Evolutionary conservation across 2,888 invertebrate species (phyloP), one percentile per base, ranked within the genome.

Genomic region (Drosophila yooni): DNA sequence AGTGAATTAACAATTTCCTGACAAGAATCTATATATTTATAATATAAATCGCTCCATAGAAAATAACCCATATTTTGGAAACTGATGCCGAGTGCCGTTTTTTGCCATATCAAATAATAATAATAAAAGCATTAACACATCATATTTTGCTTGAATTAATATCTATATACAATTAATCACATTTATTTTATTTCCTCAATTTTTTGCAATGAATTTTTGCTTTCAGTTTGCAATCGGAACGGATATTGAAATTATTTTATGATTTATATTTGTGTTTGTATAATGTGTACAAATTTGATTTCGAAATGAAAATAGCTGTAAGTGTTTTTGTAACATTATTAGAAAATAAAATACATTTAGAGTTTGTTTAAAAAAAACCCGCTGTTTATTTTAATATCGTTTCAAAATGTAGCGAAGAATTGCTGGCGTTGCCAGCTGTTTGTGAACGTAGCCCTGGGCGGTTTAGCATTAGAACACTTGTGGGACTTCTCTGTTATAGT

Each of bases 181-280:
- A 43, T 59, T 67, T 69, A 74, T 59, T 66, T 69, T 61, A 60
- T 74, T 72, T 74, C 67, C 53, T 69, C 48, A 72, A 60, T 46
- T 46, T 25, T 60, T 59, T 50, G 65, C 56, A 46, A 73, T 77
- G 70, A 70, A 83, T 74, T 79, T 59, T 76, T 71, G 88, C 80
- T 89, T 90, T 70, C 90, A 91, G 91, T 87, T 91, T 65, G 83
- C 71, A 79, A 80, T 91, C 84, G 86, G 86, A 82, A 91, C 80
- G 83, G 91, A 91, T 79, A 83, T 91, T 91, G 91, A 91, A 90
- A 88, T 91, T 75, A 91, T 89, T 75, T 82, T 91, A 84, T 91
- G 67, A 90, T 71, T 75, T 64, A 43, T 34, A 60, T 66, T 75
- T 33, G 33, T 33, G 10, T 67, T 70, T 81, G 73, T 82, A 75